Percentiles rank a stretch among this genome's conserved stretches.
Evolutionary conservation across 2,113 vertebrate species (phyloP).

Genomic region (Setophaga petechia): DNA sequence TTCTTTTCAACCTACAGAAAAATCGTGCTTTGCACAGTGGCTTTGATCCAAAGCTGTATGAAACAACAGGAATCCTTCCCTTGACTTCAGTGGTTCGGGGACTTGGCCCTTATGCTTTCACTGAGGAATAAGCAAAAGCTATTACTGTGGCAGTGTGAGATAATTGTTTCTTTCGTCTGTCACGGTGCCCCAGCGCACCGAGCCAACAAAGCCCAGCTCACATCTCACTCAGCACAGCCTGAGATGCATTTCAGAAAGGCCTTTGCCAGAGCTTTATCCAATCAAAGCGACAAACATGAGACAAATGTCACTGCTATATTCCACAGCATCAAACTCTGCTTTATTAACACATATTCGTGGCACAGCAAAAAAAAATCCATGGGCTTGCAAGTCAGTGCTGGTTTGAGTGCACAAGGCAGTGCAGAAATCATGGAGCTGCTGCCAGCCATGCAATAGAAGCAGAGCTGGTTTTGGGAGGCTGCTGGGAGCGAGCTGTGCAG

Average conservation of each 20-base stretch:
- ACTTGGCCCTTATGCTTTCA: not conserved
- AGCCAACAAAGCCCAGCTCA: not conserved
- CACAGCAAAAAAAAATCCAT: not conserved
- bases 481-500: fast-evolving
- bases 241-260: not conserved
- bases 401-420: not conserved
- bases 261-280: not conserved
- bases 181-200: not conserved
- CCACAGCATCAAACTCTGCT: not conserved
- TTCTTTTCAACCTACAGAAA: not conserved
- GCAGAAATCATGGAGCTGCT: not conserved
- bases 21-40: not conserved
- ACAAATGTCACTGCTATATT: not conserved
- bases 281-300: not conserved
- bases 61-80: slow-evolving; percentile 3
- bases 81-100: not conserved
- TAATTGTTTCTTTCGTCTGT: not conserved
- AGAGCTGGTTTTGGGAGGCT: not conserved
- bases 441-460: not conserved
- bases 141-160: not conserved
- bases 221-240: not conserved
- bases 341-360: not conserved
- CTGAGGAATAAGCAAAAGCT: slow-evolving; percentile 1
- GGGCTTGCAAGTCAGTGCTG: not conserved
- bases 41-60: slow-evolving; percentile 11